Base-by-base conservation (phyloP, 2,113 vertebrate species). In the Megaceryle torquata region DNA sequence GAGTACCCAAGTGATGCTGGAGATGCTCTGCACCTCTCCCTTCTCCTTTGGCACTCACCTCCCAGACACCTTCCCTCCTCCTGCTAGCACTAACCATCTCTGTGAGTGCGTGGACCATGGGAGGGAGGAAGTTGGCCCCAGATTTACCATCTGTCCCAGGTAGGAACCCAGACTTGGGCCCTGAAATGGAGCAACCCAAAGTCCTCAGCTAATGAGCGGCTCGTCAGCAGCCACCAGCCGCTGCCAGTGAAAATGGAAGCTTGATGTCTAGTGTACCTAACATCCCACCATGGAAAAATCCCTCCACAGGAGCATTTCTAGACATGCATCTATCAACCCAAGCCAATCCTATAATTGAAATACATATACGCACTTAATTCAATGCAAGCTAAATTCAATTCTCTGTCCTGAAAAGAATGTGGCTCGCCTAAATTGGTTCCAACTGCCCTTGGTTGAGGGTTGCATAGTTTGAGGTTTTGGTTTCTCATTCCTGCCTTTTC, bases 71-170 rank as follows among this genome's bases (percentile, higher is more conserved):
- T 43, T 21, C 82, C 86, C 39, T 1, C 26, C 37, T 69, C 79
- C 41, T 39, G 37, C 50, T 6, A 3, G 22, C 44, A 2, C 69
- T 65, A 72, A 84, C 33, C 41, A 2, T 2, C 6, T 0, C 41
- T 31, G 35, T 4, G 11, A 68, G 61, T n/a, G 1, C 0, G 0
- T 15, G 53, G 57, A 14, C 44, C 33, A 0, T 28, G 84, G 82
- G 43, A 59, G 71, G 54, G 61, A 35, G 64, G 60, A 46, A 25
- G 46, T 18, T 18, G 33, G 63, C 13, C 43, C 31, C 43, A 46
- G 2, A 17, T 65, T 28, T 50, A 16, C 50, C 3, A 1, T 22
- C 63, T 67, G 53, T 46, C 67, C 61, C 5, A 0, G 7, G 11
- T 13, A 46, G 50, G 50, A 77, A n/a, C 4, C 71, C 41, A 25